These are phyloP conservation scores for Ormyrus pomaceus DNA, from an alignment of 2,888 invertebrate genomes.

Conservation along the genomic window DNA sequence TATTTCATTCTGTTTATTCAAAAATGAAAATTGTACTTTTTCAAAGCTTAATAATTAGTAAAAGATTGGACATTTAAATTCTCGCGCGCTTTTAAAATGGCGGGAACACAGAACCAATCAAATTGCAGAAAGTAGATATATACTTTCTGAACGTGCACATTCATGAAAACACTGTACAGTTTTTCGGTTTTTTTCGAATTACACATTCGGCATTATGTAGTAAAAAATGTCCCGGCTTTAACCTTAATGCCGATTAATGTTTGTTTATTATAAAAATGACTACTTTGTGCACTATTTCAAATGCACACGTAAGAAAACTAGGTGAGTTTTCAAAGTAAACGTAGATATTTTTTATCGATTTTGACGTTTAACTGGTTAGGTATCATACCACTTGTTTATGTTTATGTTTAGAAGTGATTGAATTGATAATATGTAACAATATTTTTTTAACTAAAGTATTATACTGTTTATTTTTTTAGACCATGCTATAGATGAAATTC, in stretches of 20 bases:
- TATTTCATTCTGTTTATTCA: no score
- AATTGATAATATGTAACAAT: neutral
- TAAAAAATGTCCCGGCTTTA: slow-evolving; percentile 35
- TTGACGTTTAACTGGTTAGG: neutral
- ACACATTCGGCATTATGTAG: neutral
- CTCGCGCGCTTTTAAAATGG: no score
- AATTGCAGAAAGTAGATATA: no score
- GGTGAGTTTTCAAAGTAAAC: slow-evolving; percentile 59
- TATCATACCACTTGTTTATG: slow-evolving; percentile 22
- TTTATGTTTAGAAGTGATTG: neutral
- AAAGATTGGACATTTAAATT: no score
- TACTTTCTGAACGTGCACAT: slow-evolving; percentile 2
- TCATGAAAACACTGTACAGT: neutral
- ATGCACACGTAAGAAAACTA: slow-evolving; percentile 67
- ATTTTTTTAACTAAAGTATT: neutral
- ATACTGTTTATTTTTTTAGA: slow-evolving; percentile 69
- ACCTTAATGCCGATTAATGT: slow-evolving; percentile 13
- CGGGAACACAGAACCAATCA: no score
- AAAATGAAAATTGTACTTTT: no score
- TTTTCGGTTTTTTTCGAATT: slow-evolving; percentile 10
- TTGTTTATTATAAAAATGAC: slow-evolving; percentile 60
- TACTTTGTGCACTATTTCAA: slow-evolving; percentile 62
- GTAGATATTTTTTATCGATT: neutral
- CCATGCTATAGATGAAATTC: slow-evolving; percentile 79
- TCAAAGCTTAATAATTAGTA: no score